phyloP scores from a whole-genome alignment of 1,140 invertebrate species.

The Monochamus saltuarius region DNA sequence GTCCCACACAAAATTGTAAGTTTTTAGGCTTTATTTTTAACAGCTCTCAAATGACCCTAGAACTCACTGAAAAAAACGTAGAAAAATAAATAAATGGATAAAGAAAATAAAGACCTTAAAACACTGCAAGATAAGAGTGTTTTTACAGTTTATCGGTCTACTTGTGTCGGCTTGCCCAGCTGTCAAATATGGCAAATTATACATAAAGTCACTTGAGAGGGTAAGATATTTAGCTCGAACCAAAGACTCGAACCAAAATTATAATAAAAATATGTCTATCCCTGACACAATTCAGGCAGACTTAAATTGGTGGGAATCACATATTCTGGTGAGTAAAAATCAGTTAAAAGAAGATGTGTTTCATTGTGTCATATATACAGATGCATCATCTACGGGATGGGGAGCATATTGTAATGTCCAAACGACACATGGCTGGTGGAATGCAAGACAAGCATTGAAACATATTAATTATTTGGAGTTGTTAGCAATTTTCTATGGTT shows the following conservation, averaged over 20 bases:
- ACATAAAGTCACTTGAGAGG: constrained; percentile 17
- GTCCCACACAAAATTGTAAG: constrained; percentile 9
- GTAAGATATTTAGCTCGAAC: constrained; percentile 14
- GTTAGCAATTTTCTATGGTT: constrained; percentile 25
- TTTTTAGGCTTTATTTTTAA: constrained; percentile 25
- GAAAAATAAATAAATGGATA: no score
- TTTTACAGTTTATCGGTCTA: constrained; percentile 10
- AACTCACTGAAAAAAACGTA: constrained; percentile 13
- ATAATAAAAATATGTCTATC: neutral
- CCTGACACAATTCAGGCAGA: constrained; percentile 26
- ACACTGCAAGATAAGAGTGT: constrained; percentile 1
- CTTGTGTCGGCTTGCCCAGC: constrained; percentile 7
- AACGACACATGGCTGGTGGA: constrained; percentile 39
- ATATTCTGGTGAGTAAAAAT: no score
- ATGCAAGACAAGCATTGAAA: constrained; percentile 25
- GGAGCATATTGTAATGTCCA: constrained; percentile 38
- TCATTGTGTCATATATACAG: constrained; percentile 46
- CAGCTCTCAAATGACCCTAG: neutral
- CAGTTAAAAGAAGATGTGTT: constrained; percentile 25
- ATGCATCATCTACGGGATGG: constrained; percentile 48
- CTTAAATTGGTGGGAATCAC: constrained; percentile 39
- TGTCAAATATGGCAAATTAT: constrained; percentile 16
- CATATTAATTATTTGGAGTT: constrained; percentile 51
- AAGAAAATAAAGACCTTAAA: neutral
- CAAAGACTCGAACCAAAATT: neutral